Conservation (phyloP, 2,888 invertebrate species). For the Auanema freiburgensis region DNA sequence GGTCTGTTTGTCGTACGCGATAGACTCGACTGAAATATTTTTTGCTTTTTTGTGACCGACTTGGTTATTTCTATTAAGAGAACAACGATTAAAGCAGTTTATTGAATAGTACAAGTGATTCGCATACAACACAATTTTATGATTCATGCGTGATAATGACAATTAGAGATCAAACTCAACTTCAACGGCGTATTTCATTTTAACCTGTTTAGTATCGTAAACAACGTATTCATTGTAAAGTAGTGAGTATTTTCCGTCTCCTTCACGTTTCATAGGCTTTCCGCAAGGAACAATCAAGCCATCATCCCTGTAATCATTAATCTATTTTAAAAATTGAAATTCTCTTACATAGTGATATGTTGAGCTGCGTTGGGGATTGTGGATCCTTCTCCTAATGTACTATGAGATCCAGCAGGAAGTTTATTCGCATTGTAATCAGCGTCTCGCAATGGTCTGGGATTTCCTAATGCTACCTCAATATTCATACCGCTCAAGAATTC, state of each 20-base stretch:
- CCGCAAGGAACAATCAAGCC: slow-evolving; percentile 66
- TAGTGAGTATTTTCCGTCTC: slow-evolving; percentile 65
- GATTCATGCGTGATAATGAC: neutral
- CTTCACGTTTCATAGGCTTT: slow-evolving; percentile 56
- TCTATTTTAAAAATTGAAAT: neutral
- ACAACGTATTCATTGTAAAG: slow-evolving; percentile 70
- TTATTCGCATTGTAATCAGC: slow-evolving; percentile 66
- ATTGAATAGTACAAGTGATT: slow-evolving; percentile 1
- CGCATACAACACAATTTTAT: neutral
- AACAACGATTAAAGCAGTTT: neutral
- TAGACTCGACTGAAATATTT: too few species aligned
- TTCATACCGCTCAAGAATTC: slow-evolving; percentile 11
- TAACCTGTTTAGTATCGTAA: slow-evolving; percentile 67
- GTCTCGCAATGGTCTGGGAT: slow-evolving; percentile 63
- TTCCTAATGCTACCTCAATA: slow-evolving; percentile 63
- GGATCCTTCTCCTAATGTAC: slow-evolving; percentile 66
- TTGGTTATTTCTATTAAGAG: too few species aligned
- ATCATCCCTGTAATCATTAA: slow-evolving; percentile 24
- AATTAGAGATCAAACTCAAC: slow-evolving; percentile 66
- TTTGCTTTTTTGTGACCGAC: too few species aligned
- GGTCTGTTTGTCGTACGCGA: too few species aligned
- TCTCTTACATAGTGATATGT: slow-evolving; percentile 32
- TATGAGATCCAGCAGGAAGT: slow-evolving; percentile 58
- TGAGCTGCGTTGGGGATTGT: slow-evolving; percentile 64
- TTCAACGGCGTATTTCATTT: slow-evolving; percentile 67